Evolutionary conservation across 2,888 invertebrate species (phyloP), one percentile per base, ranked within the genome.

Genomic region (Tetropium fuscum): DNA sequence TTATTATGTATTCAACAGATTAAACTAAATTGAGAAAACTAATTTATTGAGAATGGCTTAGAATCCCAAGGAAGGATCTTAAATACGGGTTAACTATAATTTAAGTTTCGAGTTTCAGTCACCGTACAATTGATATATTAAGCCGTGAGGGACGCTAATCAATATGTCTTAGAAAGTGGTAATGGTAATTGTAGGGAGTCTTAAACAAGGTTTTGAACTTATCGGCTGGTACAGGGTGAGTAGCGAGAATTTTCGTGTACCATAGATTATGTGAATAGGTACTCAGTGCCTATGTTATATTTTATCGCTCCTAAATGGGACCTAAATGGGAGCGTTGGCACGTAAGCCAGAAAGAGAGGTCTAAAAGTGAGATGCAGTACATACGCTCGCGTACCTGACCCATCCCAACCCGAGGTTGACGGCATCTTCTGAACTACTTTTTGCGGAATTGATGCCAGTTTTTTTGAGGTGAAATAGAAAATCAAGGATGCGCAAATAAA

Each of bases 101-200:
- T 61, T 62, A 62, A 62, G 61, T 62, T 62, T 55, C 54, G 53
- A 53, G 61, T 48, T 61, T 44, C 38, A 58, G 58, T 49, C 51
- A 45, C 55, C 49, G 54, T 58, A 62, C 61, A 58, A 62, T 58
- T 62, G 61, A 62, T 58, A 62, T 62, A 62, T 62, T 62, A 49
- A 58, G 58, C 61, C 61, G 43, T 62, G 19, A 49, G 54, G 58
- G 61, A 47, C 54, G 58, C 61, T 58, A 54, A 62, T 62, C 61
- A 62, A 62, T 62, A 62, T 47, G 61, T 62, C 57, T 61, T 55
- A 48, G 58, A 54, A 54, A 54, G 58, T 40, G 58, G 58, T 54
- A 57, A 49, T 27, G 57, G 61, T 61, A 61, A 36, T 20, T 22
- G 36, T 22, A 22, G 34, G 47, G 47, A 47, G 53, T 53, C 47